Base-by-base conservation (phyloP, 1,140 invertebrate species). In the Brachionus rubens region DNA sequence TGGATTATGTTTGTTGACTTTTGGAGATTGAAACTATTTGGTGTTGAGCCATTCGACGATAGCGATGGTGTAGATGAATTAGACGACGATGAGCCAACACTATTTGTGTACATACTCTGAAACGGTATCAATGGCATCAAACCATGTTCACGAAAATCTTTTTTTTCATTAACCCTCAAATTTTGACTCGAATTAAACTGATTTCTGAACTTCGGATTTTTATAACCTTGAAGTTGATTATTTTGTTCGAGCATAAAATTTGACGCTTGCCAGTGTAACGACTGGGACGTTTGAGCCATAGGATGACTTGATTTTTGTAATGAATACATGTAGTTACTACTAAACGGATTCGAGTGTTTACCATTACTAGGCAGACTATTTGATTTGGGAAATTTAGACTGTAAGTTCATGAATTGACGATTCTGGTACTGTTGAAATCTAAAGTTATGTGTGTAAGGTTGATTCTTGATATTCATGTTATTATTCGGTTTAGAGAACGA, bases 301-400 rank as follows among this genome's bases (percentile, higher is more conserved):
- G 54, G 36, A n/a, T 28, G 12, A 33, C 36, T 59, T 5, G 54
- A 7, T 36, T 59, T 59, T 6, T 36, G 26, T 6, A 59, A 36
- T 7, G 54, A 16, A 16, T 59, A 59, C 4, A 36, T 7, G 36
- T 59, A 59, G 21, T 41, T 59, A 28, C 9, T 59, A 33, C 54
- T 36, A 33, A 59, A 59, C 12, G 54, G 54, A 16, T 59, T 59
- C 6, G 54, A 36, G 16, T 59, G 33, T 59, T 59, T 59, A 36
- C 54, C 54, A 59, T 19, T 59, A 36, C 54, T 59, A 30, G 59
- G 59, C 33, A 65, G 24, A 43, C 59, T 65, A n/a, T 65, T 65
- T n/a, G 59, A 65, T 43, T 65, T 65, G 21, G 59, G 59, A 65
- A 65, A 65, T 36, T 65, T 65, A 36, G 52, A 12, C 33, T 54